phyloP scores from a whole-genome alignment of 2,888 invertebrate genomes.

The Drosophila meridiana region DNA sequence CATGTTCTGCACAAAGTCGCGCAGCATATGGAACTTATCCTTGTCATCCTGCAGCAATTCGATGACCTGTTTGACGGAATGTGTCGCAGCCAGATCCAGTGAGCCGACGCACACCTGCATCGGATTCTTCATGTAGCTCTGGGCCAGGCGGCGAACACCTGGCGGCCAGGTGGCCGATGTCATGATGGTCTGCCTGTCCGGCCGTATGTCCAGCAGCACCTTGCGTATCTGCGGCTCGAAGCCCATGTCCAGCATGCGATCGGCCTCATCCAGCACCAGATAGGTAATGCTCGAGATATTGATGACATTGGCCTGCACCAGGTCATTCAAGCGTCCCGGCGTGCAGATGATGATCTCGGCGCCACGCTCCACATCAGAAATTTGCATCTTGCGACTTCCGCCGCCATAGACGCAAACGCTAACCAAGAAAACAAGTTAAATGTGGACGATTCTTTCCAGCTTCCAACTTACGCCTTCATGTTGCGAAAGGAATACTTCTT shows the following conservation, averaged over 20 bases:
- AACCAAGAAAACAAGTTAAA: neutral
- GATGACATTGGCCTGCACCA: constrained; percentile 90
- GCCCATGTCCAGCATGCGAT: constrained; percentile 94
- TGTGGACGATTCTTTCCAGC: rapidly evolving
- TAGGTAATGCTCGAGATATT: constrained; percentile 93
- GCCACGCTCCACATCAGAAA: constrained; percentile 90
- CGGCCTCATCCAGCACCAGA: constrained; percentile 96
- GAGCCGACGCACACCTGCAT: constrained; percentile 96
- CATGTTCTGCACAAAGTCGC: constrained; percentile 90
- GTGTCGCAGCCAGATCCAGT: constrained; percentile 94
- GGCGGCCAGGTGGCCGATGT: constrained; percentile 98
- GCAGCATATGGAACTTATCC: constrained; percentile 88
- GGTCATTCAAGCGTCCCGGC: constrained; percentile 96
- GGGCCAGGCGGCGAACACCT: constrained; percentile 93
- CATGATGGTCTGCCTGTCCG: constrained; percentile 97
- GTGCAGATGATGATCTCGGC: constrained; percentile 98
- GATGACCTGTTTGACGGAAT: constrained; percentile 93
- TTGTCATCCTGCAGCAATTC: constrained; percentile 89
- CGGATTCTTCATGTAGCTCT: constrained; percentile 95
- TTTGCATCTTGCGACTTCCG: constrained; percentile 92
- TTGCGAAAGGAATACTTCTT: constrained; percentile 94
- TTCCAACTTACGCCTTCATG: constrained; percentile 90
- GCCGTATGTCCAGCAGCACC: constrained; percentile 91
- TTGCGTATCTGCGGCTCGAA: constrained; percentile 95
- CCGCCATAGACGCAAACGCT: constrained; percentile 97